Conservation (phyloP, 2,888 invertebrate genomes). For the Drosophila crucigera region DNA sequence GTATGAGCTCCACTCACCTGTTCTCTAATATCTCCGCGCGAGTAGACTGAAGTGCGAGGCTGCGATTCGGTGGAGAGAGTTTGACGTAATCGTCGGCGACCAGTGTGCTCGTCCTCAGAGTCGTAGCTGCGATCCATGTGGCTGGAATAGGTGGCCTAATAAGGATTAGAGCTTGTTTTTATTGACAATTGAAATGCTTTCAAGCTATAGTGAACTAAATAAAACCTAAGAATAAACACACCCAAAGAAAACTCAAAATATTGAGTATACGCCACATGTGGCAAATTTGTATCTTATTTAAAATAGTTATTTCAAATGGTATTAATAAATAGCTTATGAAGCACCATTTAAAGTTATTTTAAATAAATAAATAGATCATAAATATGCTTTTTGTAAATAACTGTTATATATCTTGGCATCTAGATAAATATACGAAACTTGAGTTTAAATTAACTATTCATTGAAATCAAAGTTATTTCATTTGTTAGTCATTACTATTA, state of each 20-base stretch:
- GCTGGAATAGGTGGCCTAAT: constrained; percentile 73
- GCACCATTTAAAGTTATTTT: neutral
- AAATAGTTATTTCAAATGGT: neutral
- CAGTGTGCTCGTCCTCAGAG: constrained; percentile 93
- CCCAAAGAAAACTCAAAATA: neutral
- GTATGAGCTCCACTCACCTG: constrained; percentile 85
- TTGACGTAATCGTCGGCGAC: constrained; percentile 88
- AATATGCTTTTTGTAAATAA: neutral
- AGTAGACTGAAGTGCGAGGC: constrained; percentile 88
- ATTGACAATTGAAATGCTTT: neutral
- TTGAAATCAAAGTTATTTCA: neutral
- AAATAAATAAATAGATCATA: neutral
- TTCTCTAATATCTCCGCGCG: constrained; percentile 93
- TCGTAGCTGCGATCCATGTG: constrained; percentile 89
- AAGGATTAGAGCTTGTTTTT: constrained; percentile 28
- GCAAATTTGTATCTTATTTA: neutral
- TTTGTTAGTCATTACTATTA: neutral
- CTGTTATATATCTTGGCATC: too few relatives aligned
- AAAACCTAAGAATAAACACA: neutral
- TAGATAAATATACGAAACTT: neutral
- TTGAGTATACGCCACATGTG: neutral
- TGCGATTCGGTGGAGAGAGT: constrained; percentile 86
- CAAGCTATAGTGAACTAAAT: neutral
- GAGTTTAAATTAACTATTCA: neutral
- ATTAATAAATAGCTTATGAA: neutral